These are phyloP conservation scores for Holothuria leucospilota DNA, from an alignment of 53 echinoderm and acorn worm genomes.

Conservation along the genomic window DNA sequence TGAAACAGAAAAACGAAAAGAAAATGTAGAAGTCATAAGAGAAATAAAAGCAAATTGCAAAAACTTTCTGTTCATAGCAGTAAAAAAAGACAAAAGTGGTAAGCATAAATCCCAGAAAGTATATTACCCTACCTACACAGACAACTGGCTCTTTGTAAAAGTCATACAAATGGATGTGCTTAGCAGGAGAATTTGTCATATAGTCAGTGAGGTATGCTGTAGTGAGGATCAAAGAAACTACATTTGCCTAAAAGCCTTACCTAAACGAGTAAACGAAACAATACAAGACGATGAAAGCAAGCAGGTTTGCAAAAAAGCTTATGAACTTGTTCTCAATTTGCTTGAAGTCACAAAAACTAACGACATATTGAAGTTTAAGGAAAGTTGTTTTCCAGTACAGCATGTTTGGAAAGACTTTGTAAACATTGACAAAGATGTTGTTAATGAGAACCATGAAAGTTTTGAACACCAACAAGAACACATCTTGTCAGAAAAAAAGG, in stretches of 20 bases:
- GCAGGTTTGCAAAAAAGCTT: too few relatives aligned
- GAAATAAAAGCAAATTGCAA: too few relatives aligned
- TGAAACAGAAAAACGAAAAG: too few relatives aligned
- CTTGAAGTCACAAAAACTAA: too few relatives aligned
- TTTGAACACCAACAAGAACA: slow-evolving; percentile 15
- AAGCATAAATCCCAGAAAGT: not conserved
- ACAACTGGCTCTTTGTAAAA: too few relatives aligned
- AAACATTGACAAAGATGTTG: not conserved
- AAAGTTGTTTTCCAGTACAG: slow-evolving; percentile 4
- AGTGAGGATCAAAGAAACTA: not conserved
- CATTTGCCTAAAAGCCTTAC: not conserved
- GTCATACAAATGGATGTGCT: not conserved
- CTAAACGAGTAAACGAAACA: not conserved
- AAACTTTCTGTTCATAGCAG: too few relatives aligned
- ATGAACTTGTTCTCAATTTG: too few relatives aligned
- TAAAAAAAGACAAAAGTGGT: too few relatives aligned
- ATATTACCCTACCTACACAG: too few relatives aligned
- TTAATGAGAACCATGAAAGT: not conserved
- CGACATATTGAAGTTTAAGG: not conserved
- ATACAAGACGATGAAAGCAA: too few relatives aligned
- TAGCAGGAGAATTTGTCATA: not conserved
- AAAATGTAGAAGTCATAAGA: too few relatives aligned
- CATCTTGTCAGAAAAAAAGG: not conserved
- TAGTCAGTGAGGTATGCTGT: too few relatives aligned
- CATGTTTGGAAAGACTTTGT: not conserved